phyloP scores from a whole-genome alignment of 2,888 invertebrate species.

The Ptychoptera albimana region DNA sequence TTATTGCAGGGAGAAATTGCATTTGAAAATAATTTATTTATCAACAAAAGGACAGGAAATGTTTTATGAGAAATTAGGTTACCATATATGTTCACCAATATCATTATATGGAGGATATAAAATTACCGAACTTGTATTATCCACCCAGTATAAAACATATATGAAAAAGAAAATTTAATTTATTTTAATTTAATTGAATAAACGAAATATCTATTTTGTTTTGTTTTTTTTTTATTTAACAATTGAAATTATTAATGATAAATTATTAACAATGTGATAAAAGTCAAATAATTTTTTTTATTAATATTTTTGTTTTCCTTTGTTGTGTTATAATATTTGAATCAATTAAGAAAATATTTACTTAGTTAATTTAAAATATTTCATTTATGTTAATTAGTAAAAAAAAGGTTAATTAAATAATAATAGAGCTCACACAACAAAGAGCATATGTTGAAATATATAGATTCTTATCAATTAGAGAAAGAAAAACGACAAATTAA shows the following conservation, averaged over 20 bases:
- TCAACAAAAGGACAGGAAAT: conserved; percentile 58
- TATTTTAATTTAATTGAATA: neutral
- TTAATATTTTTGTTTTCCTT: no score
- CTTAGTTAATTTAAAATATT: neutral
- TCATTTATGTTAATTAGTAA: no score
- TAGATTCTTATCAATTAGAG: no score
- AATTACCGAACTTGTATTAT: neutral
- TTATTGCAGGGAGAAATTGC: conserved; percentile 45
- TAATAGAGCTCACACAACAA: no score
- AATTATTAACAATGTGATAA: neutral
- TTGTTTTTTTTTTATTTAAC: neutral
- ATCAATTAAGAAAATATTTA: neutral
- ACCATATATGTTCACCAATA: conserved; percentile 48
- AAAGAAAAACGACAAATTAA: no score
- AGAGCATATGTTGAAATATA: no score
- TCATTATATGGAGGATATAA: conserved; percentile 42
- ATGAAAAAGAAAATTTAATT: conserved; percentile 1
- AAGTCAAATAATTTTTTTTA: neutral
- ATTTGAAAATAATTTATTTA: conserved; percentile 47
- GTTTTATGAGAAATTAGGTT: conserved; percentile 61
- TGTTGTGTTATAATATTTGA: no score
- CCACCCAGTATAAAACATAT: neutral
- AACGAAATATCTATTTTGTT: neutral
- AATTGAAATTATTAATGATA: neutral
- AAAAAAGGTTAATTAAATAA: no score